Conservation (phyloP, 2,888 invertebrate species). For the Harpagoxenus sublaevis region DNA sequence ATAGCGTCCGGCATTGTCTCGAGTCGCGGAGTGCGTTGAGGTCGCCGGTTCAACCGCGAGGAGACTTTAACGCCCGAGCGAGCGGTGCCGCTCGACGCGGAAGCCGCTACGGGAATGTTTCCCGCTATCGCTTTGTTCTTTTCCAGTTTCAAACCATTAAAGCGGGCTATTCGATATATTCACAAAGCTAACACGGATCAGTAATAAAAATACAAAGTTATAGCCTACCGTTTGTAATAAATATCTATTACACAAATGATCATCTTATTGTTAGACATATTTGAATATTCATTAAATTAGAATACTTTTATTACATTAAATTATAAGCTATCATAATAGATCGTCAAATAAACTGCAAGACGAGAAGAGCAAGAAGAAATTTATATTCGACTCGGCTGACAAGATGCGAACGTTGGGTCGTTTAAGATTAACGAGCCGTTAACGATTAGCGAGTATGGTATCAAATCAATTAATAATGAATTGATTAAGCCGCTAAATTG, state of each 20-base stretch:
- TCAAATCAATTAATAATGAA: conserved; percentile 26
- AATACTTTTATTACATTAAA: not conserved
- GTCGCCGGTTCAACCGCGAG: conserved; percentile 64
- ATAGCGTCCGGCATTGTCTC: conserved; percentile 68
- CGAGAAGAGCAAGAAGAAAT: not conserved
- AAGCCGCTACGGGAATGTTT: conserved; percentile 22
- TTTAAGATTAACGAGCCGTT: not conserved
- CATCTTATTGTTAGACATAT: not conserved
- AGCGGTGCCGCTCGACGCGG: conserved; percentile 77
- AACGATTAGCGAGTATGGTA: conserved; percentile 5
- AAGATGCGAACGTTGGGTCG: not conserved
- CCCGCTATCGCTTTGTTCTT: conserved; percentile 39
- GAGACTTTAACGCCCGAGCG: conserved; percentile 64
- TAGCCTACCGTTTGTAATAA: not conserved
- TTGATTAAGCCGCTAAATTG: conserved; percentile 20
- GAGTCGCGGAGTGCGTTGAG: conserved; percentile 56
- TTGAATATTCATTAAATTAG: conserved; percentile 15
- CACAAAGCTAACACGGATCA: not conserved
- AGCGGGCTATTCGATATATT: not conserved
- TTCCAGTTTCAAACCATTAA: not conserved
- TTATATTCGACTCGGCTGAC: not conserved
- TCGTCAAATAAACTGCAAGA: not conserved
- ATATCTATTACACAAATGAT: not conserved
- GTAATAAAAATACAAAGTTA: not conserved
- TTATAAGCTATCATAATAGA: not conserved